A percentile compares a stretch with the other conserved stretches of the same genome.
Conservation (phyloP, 2,888 invertebrate genomes). For the Spodoptera littoralis region DNA sequence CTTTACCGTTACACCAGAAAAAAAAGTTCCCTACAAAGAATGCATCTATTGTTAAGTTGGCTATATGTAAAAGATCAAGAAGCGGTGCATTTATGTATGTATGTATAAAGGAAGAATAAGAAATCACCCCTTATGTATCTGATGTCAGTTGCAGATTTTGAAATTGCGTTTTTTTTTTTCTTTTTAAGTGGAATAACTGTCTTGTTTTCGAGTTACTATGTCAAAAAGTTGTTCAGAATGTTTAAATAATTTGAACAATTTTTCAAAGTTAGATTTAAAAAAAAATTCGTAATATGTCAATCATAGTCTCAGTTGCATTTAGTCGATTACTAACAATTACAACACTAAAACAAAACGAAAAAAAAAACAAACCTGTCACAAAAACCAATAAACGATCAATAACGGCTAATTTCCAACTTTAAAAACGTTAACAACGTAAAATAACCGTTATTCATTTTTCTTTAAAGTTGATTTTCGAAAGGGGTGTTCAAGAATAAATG, state of each 20-base stretch:
- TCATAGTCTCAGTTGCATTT: neutral
- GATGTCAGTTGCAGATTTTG: conserved; percentile 1
- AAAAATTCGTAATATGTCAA: too few species aligned
- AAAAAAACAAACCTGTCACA: conserved; percentile 22
- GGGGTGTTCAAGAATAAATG: conserved; percentile 14
- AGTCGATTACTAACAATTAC: neutral
- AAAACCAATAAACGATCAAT: conserved; percentile 35
- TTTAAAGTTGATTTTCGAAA: conserved; percentile 4
- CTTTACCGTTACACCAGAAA: conserved; percentile 34
- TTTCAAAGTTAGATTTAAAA: too few species aligned
- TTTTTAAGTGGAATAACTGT: too few species aligned
- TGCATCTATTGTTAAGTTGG: conserved; percentile 40
- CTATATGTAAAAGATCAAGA: too few species aligned
- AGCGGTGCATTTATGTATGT: too few species aligned
- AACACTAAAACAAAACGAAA: conserved; percentile 13
- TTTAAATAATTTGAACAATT: too few species aligned
- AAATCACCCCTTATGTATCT: conserved; percentile 8
- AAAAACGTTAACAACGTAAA: conserved; percentile 28
- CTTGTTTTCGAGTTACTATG: too few species aligned
- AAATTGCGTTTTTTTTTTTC: too few species aligned
- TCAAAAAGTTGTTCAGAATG: too few species aligned
- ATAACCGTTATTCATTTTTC: conserved; percentile 22
- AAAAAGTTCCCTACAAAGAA: conserved; percentile 37
- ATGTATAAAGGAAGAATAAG: too few species aligned
- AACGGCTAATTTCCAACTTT: conserved; percentile 47